Conservation (phyloP, 2,113 vertebrate species). For the Ochotona curzoniae region DNA sequence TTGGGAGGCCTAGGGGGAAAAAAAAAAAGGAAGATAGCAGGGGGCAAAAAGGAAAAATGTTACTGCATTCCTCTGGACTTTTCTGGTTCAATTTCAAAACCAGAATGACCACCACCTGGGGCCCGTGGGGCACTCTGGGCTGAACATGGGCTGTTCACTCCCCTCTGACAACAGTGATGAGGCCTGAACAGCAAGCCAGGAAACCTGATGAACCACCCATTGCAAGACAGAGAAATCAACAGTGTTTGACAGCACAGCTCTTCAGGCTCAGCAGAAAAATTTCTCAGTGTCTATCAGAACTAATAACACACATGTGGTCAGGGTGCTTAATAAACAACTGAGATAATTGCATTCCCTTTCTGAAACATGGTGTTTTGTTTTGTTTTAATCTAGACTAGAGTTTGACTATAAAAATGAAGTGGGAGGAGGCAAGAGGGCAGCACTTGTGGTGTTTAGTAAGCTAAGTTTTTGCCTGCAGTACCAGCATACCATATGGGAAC, state of each 20-base stretch:
- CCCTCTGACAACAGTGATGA: background rate
- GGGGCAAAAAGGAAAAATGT: slow-evolving; percentile 54
- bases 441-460: no score
- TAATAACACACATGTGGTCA: slow-evolving; percentile 9
- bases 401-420: background rate
- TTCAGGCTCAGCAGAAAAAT: slow-evolving; percentile 13
- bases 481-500: no score
- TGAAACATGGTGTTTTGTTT: background rate
- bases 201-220: background rate
- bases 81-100: slow-evolving; percentile 52
- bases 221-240: background rate
- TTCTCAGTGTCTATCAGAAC: background rate
- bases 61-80: slow-evolving; percentile 55
- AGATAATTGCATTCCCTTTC: background rate
- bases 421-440: background rate
- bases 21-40: slow-evolving; percentile 47
- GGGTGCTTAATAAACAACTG: background rate
- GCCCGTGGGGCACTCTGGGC: background rate
- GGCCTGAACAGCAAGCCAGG: background rate
- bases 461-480: no score
- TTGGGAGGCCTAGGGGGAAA: background rate
- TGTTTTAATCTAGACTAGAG: slow-evolving; percentile 27
- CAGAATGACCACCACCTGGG: slow-evolving; percentile 13
- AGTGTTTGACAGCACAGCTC: slow-evolving; percentile 35
- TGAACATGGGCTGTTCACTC: no score